Conservation (phyloP, 2,113 vertebrate species). For the Gavialis gangeticus region DNA sequence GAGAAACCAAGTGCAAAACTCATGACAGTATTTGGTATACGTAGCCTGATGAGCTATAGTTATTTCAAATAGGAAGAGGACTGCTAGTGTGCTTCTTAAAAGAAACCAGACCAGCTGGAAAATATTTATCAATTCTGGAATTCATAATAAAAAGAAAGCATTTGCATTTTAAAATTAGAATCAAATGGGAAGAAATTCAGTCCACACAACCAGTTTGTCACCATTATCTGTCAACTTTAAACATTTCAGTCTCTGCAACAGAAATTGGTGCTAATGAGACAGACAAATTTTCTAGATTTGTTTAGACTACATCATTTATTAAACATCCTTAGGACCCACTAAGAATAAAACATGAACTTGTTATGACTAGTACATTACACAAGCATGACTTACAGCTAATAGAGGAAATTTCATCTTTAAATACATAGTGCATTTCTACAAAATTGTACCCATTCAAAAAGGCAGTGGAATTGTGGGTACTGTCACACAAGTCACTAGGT, state of each 20-base stretch:
- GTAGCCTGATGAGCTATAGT: background rate
- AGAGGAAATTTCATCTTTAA: background rate
- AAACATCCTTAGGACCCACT: conserved; percentile 3
- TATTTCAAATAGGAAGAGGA: background rate
- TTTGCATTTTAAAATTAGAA: too few relatives aligned
- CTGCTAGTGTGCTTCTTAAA: background rate
- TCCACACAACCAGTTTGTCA: background rate
- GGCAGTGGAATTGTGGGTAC: background rate
- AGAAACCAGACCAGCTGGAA: background rate
- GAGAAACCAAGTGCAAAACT: background rate
- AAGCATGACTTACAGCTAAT: background rate
- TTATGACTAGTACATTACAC: background rate
- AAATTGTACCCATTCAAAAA: background rate
- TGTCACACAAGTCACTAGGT: background rate
- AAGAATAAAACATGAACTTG: conserved; percentile 26
- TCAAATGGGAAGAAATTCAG: background rate
- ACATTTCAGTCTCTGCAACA: background rate
- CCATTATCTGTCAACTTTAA: background rate
- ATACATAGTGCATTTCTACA: background rate
- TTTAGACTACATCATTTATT: background rate
- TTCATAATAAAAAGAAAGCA: background rate
- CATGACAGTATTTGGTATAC: background rate
- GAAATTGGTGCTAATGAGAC: background rate
- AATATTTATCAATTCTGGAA: background rate
- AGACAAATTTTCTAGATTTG: background rate